phyloP scores from a whole-genome alignment of 2,113 vertebrate genomes.

The Salvelinus namaycush region DNA sequence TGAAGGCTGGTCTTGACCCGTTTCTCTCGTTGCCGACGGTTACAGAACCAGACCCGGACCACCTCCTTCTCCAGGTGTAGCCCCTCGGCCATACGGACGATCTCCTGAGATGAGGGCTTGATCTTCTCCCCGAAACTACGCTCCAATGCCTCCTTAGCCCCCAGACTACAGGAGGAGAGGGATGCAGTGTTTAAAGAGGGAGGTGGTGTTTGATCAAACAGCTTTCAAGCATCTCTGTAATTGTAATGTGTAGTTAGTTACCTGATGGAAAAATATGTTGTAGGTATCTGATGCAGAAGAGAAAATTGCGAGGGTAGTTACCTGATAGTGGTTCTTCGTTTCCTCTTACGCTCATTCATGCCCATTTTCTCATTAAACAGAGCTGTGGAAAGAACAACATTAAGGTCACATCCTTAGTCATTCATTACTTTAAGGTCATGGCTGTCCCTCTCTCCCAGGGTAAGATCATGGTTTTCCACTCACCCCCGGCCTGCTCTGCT shows the following conservation, averaged over 20 bases:
- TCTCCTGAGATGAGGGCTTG: conserved; percentile 97
- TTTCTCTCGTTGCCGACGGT: conserved; percentile 94
- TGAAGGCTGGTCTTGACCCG: conserved; percentile 96
- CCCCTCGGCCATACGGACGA: conserved; percentile 91
- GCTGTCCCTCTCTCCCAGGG: neutral
- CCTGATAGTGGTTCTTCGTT: conserved; percentile 89
- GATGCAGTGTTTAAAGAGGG: neutral
- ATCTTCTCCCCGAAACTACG: conserved; percentile 91
- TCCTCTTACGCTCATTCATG: conserved; percentile 85
- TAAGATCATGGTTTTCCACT: neutral
- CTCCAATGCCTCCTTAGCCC: conserved; percentile 86
- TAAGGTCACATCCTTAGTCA: neutral
- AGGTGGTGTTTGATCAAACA: neutral
- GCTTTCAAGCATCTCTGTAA: neutral
- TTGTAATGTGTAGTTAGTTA: too few relatives aligned
- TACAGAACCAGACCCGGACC: conserved; percentile 92
- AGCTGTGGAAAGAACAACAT: conserved; percentile 61
- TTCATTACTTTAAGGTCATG: too few relatives aligned
- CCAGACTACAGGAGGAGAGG: conserved; percentile 68
- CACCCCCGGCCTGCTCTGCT: conserved; percentile 90
- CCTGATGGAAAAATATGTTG: too few relatives aligned
- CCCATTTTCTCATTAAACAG: conserved; percentile 87
- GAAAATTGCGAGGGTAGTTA: conserved; percentile 46
- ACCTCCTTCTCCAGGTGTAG: conserved; percentile 98
- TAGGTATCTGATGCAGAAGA: neutral